These are phyloP conservation scores for Apodemia mormo DNA, from an alignment of 2,888 invertebrate genomes.

Conservation along the genomic window DNA sequence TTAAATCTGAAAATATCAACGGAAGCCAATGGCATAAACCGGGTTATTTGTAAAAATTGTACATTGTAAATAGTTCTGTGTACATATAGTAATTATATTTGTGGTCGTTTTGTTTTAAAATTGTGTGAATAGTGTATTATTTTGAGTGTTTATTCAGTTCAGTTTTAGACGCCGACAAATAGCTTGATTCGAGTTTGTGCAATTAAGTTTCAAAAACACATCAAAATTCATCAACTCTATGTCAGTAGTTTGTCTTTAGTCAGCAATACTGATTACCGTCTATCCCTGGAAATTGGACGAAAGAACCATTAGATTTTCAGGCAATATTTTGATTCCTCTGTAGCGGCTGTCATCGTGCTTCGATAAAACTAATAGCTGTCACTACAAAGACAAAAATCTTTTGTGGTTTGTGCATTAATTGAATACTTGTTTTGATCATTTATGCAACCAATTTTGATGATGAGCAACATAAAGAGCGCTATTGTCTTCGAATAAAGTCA, in stretches of 20 bases:
- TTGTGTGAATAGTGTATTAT: conserved; percentile 83
- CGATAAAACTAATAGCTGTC: conserved; percentile 66
- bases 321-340: conserved; percentile 73
- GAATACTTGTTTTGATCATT: conserved; percentile 41
- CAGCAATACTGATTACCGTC: conserved; percentile 59
- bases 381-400: conserved; percentile 67
- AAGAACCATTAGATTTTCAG: conserved; percentile 78
- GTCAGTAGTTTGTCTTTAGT: conserved; percentile 41
- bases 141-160: conserved; percentile 82
- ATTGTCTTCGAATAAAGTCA: conserved; percentile 48
- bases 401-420: conserved; percentile 55
- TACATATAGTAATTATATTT: conserved; percentile 88
- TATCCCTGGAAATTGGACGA: conserved; percentile 82
- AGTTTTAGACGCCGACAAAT: conserved; percentile 84
- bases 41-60: conserved; percentile 84
- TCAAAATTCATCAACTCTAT: conserved; percentile 52
- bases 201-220: conserved; percentile 63
- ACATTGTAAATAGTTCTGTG: conserved; percentile 88
- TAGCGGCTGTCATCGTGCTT: conserved; percentile 77
- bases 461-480: conserved; percentile 56
- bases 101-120: conserved; percentile 82
- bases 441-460: conserved; percentile 45
- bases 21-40: conserved; percentile 85
- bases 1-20: conserved; percentile 83
- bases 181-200: conserved; percentile 66